Percentiles rank a stretch among this genome's conserved stretches.
Evolutionary conservation across 2,797 vertebrate species (phyloP).

Genomic region (Sphenopsis melanotis): DNA sequence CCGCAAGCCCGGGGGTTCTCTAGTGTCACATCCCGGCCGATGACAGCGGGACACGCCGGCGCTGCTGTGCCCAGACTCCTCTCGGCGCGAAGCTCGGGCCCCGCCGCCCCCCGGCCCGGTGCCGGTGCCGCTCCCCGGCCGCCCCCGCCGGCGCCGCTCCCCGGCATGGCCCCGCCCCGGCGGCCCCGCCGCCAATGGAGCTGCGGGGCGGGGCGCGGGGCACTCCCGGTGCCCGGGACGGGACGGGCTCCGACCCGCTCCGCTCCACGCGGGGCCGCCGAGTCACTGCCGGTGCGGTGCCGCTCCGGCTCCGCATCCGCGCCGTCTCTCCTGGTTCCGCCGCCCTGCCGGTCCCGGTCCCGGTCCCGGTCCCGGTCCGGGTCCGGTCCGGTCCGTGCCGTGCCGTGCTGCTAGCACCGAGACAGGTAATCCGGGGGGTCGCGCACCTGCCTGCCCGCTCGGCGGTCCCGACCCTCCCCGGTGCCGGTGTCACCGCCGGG

Average conservation of each 20-base stretch:
- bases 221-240: neutral
- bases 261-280: neutral
- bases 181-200: neutral
- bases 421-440: neutral
- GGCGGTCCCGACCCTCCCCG: neutral
- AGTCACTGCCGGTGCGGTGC: neutral
- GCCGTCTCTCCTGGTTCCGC: neutral
- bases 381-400: neutral
- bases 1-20: too few species aligned
- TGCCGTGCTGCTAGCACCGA: neutral
- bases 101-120: too few species aligned
- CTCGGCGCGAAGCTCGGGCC: neutral
- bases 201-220: neutral
- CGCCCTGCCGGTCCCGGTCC: neutral
- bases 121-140: neutral
- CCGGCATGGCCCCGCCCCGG: neutral
- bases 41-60: neutral
- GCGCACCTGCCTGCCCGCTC: neutral
- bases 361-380: neutral
- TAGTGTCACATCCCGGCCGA: neutral
- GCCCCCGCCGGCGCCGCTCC: neutral
- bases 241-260: neutral
- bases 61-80: rapidly evolving
- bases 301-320: neutral
- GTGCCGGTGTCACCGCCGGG: neutral